Evolutionary conservation across 2,888 invertebrate species (phyloP), one percentile per base, ranked within the genome.

Genomic region (Xylota segnis): DNA sequence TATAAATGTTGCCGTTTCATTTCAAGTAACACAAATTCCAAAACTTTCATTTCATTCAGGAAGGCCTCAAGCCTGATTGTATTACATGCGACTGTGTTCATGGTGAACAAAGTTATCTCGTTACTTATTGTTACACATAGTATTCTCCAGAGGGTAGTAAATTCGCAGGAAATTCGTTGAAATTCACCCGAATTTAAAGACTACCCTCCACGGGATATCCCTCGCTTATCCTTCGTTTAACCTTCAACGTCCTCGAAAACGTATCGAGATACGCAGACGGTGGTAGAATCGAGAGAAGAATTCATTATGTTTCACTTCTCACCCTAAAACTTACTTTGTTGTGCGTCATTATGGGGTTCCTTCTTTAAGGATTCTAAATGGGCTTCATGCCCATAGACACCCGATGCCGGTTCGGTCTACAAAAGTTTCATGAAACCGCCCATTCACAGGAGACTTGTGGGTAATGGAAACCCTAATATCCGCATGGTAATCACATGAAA

Each of bases 161-260:
- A 16, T 47, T 47, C 23, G 6, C 12, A 32, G 54, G 54, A 54
- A 54, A 9, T 32, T 32, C 14, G 34, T 10, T 58, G 34, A 37
- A 58, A 6, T 10, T 16, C 58, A 18, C 12, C 12, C 7, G 16
- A 58, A 16, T 4, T n/a, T 2, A 18, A 23, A 18, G 2, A 18
- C 5, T 10, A n/a, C 18, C 14, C 40, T 12, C 7, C 5, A 12
- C 7, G 4, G 9, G 37, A 12, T 29, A 32, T 32, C 9, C 14
- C 14, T 47, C 4, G 37, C 52, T 40, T 52, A 54, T 14, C 70
- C 61, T 70, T 71, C n/a, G 37, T 61, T 54, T 56, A 78, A 78
- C 77, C 77, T 78, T 78, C 45, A 78, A 37, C 32, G 45, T 9
- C 7, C 2, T 37, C n/a, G 37, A 16, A 50, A 34, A 29, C 14